Percentiles rank a stretch among this genome's conserved stretches.
These are phyloP conservation scores for Xenotilapia caudafasciata DNA, from an alignment of 2,113 vertebrate species.

Conservation along the genomic window DNA sequence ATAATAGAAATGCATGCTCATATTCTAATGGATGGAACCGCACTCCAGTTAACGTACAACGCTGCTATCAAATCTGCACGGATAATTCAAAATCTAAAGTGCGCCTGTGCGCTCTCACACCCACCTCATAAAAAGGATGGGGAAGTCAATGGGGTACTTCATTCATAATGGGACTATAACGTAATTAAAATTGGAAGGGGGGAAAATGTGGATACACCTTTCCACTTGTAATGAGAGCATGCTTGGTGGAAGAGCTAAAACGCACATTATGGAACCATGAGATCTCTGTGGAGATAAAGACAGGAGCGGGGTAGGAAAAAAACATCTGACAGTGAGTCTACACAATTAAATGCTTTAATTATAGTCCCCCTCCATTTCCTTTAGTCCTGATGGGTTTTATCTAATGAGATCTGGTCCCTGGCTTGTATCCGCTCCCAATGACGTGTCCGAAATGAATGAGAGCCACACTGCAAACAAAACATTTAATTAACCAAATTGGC, in stretches of 20 bases:
- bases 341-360: constrained; percentile 99
- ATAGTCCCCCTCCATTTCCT: constrained; percentile 98
- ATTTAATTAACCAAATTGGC: constrained; percentile 99
- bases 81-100: constrained; percentile 53
- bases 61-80: constrained; percentile 28
- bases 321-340: constrained; percentile 91
- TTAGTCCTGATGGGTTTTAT: constrained; percentile 99
- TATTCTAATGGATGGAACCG: not conserved
- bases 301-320: constrained; percentile 63
- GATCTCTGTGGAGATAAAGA: constrained; percentile 86
- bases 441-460: constrained; percentile 99
- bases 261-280: constrained; percentile 73
- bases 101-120: constrained; percentile 47
- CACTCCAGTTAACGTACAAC: not conserved
- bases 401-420: constrained; percentile 99
- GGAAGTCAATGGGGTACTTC: constrained; percentile 69
- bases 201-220: constrained; percentile 62
- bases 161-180: constrained; percentile 65
- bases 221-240: constrained; percentile 75
- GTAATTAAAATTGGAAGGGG: constrained; percentile 68
- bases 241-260: constrained; percentile 63
- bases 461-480: constrained; percentile 99
- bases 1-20: not conserved
- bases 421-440: constrained; percentile 96
- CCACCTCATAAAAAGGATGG: constrained; percentile 58